These are phyloP conservation scores for Riptortus pedestris DNA, from an alignment of 1,140 invertebrate species.

Conservation along the genomic window DNA sequence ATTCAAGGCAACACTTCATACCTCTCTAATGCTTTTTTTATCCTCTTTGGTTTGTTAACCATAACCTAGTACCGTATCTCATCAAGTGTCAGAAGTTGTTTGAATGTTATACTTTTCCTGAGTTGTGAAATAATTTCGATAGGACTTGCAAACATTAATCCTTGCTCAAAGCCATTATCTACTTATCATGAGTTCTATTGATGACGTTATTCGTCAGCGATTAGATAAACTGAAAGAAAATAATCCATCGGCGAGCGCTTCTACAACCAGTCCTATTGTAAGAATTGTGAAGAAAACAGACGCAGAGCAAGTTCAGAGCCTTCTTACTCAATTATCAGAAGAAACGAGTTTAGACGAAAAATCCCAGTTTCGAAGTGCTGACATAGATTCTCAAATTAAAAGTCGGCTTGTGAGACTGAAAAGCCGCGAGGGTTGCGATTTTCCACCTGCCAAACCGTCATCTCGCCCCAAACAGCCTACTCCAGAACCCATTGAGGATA, in stretches of 20 bases:
- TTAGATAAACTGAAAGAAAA: neutral
- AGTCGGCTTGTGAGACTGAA: constrained; percentile 14
- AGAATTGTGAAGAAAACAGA: neutral
- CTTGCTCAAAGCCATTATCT: too few relatives aligned
- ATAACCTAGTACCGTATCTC: too few relatives aligned
- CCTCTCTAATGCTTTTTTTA: too few relatives aligned
- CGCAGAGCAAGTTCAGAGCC: neutral
- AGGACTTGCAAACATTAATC: too few relatives aligned
- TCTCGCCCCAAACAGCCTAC: neutral
- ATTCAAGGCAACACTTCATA: too few relatives aligned
- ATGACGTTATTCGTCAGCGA: neutral
- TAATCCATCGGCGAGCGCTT: neutral
- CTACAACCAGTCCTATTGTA: neutral
- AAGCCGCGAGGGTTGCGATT: constrained; percentile 7
- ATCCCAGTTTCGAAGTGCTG: neutral
- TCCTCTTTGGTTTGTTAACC: too few relatives aligned
- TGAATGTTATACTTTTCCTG: too few relatives aligned
- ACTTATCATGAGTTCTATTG: neutral
- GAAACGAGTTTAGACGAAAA: neutral
- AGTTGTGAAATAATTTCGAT: too few relatives aligned
- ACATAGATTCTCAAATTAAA: constrained; percentile 7
- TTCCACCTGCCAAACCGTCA: neutral
- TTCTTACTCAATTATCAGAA: neutral
- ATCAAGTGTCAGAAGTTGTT: too few relatives aligned
- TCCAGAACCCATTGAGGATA: neutral